Evolutionary conservation across 2,113 vertebrate species (phyloP), one percentile per base, ranked within the genome.

Genomic region (Nothobranchius furzeri): DNA sequence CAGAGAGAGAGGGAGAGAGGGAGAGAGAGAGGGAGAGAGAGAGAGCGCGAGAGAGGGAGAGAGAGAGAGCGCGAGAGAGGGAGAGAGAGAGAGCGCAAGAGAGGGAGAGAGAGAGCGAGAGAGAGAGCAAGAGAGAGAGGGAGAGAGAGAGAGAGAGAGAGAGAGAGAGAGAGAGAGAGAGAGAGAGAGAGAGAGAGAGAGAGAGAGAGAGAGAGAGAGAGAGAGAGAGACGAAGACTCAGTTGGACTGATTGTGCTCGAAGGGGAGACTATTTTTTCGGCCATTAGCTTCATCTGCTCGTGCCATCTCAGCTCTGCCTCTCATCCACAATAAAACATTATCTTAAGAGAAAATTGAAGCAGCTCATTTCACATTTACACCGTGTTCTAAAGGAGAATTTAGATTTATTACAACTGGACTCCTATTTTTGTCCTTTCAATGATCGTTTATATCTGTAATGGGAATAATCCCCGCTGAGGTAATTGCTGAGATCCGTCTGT

Each of bases 241-340:
- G 30, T 75, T 76, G 62, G 73, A 70, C 78, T 73, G 65, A 77
- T 62, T 64, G 54, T 54, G 71, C 53, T 70, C 36, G 78, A 68
- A 77, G 84, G 48, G 54, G 67, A 88, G 63, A 66, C 67, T 75
- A 13, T 60, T 87, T 83, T 78, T 87, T 79, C 48, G 61, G 72
- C 81, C 79, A 88, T 88, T 90, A 83, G 74, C 68, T 76, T 74
- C 73, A 88, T 88, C 84, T 56, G 63, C 59, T 74, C 75, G 60
- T 83, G 81, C 81, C 81, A 90, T 88, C 86, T 85, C 74, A 56
- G 60, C 55, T 50, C 48, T 24, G 48, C 85, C 73, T 79, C 71
- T 72, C 60, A 75, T 84, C 81, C 59, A 75, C 49, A 84, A 62
- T 81, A 56, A 77, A 85, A 87, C 78, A 55, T 76, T 83, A 81